Percentiles rank a stretch among this genome's conserved stretches.
phyloP scores from a whole-genome alignment of 1,140 invertebrate genomes.

The Asbolus verrucosus region DNA sequence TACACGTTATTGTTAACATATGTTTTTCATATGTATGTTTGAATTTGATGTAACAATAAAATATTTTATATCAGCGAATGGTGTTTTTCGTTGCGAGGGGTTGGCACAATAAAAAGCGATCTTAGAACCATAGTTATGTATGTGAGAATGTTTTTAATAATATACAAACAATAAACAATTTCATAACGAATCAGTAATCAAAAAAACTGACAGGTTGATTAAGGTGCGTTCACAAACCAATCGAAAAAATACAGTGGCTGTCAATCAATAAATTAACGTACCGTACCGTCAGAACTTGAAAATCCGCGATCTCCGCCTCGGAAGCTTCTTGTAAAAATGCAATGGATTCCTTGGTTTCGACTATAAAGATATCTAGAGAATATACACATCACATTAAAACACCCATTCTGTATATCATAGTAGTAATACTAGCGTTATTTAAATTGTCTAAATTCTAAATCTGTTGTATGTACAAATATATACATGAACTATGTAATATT shows the following conservation, averaged over 20 bases:
- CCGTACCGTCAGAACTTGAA: too few species aligned
- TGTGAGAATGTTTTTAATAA: slow-evolving; percentile 18
- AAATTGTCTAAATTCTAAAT: slow-evolving; percentile 29
- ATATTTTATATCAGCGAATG: slow-evolving; percentile 31
- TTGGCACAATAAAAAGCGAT: slow-evolving; percentile 2
- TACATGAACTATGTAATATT: slow-evolving; percentile 29
- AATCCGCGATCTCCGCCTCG: too few species aligned
- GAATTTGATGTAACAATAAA: slow-evolving; percentile 45
- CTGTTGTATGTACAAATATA: slow-evolving; percentile 40
- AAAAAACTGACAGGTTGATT: too few species aligned
- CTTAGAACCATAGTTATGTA: slow-evolving; percentile 26
- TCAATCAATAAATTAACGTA: not conserved
- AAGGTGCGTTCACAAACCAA: too few species aligned
- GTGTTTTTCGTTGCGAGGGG: not conserved
- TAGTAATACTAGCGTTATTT: slow-evolving; percentile 42
- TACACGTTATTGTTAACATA: slow-evolving; percentile 43
- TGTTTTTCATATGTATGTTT: slow-evolving; percentile 43
- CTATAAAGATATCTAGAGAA: slow-evolving; percentile 28
- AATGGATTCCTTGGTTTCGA: slow-evolving; percentile 17
- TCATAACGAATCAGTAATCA: not conserved
- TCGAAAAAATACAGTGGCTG: not conserved
- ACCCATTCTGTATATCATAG: slow-evolving; percentile 37
- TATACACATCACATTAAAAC: slow-evolving; percentile 43
- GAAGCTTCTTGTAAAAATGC: slow-evolving; percentile 39
- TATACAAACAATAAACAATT: slow-evolving; percentile 36